Percentiles rank a stretch among this genome's conserved stretches.
Conservation (phyloP, 2,797 vertebrate species). For the Vireo griseus region DNA sequence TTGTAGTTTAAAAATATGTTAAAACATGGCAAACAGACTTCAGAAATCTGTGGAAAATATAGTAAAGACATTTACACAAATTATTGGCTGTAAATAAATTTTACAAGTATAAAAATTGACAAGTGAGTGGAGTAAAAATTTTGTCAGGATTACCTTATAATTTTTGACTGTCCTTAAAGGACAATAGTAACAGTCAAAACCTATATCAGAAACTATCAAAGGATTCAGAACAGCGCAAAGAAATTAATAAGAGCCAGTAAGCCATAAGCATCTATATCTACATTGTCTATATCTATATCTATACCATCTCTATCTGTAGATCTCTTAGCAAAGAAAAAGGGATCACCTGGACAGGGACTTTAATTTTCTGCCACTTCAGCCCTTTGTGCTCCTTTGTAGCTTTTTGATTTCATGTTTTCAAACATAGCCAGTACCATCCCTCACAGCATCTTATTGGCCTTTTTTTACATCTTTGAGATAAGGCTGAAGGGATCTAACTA, state of each 20-base stretch:
- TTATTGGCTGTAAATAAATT: neutral
- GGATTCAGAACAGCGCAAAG: neutral
- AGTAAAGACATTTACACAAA: neutral
- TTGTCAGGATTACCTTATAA: neutral
- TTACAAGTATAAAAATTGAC: neutral
- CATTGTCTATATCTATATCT: neutral
- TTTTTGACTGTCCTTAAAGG: neutral
- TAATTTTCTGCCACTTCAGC: neutral
- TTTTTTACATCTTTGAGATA: neutral
- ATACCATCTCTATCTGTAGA: neutral
- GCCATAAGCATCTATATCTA: neutral
- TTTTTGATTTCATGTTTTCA: neutral
- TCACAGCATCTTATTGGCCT: accelerated
- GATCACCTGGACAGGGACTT: neutral
- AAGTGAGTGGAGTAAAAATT: neutral
- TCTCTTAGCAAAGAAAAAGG: neutral
- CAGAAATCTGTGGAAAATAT: neutral
- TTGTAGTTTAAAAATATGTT: neutral
- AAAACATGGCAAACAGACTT: neutral
- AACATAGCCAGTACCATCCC: neutral
- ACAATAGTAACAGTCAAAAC: neutral
- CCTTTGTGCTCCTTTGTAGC: neutral
- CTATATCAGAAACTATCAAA: neutral
- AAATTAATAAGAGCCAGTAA: neutral
- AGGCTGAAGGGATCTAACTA: neutral